Base-by-base conservation (phyloP, 2,888 invertebrate species). In the Oscheius onirici region DNA sequence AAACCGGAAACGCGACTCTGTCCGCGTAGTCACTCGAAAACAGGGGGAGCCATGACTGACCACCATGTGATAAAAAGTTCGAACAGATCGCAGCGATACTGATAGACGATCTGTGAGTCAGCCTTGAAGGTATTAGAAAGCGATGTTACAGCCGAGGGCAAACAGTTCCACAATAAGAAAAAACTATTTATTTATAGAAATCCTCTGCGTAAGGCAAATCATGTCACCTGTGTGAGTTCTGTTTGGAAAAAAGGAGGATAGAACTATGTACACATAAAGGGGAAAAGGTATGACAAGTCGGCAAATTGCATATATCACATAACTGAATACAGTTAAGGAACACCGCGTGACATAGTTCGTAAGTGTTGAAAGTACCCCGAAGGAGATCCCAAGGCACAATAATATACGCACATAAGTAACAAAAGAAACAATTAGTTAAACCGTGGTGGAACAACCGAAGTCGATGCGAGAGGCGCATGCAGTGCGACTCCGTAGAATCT, bases 401-500 rank as follows among this genome's bases (percentile, higher is more conserved):
- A 55, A 26, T 26, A 52, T 20, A 52, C 10, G n/a, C n/a, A 26
- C 13, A 55, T 55, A 55, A n/a, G n/a, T 58, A 20, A 58, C 58
- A 58, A 26, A 28, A 10, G 8, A 15, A 11, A 22, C 10, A 52
- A 52, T 52, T 57, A 68, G 44, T 55, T 46, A n/a, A 28, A 68
- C 24, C 68, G 22, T 8, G 68, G 57, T 13, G 68, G 57, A 41
- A 57, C 40, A 13, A 57, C 46, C 11, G 68, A 49, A 26, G 55
- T 68, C 3, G 66, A 54, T 55, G 57, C 58, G 1, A 68, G 17
- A 20, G 68, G 68, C 11, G 44, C 26, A 24, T 51, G 70, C 2
- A 71, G 54, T 20, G 52, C 22, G 54, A 82, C 67, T 15, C 81
- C 82, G 65, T 86, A 86, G 72, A 86, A 86, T 34, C 80, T 74